phyloP scores from a whole-genome alignment of 2,113 vertebrate genomes.

The Herpailurus yagouaroundi region DNA sequence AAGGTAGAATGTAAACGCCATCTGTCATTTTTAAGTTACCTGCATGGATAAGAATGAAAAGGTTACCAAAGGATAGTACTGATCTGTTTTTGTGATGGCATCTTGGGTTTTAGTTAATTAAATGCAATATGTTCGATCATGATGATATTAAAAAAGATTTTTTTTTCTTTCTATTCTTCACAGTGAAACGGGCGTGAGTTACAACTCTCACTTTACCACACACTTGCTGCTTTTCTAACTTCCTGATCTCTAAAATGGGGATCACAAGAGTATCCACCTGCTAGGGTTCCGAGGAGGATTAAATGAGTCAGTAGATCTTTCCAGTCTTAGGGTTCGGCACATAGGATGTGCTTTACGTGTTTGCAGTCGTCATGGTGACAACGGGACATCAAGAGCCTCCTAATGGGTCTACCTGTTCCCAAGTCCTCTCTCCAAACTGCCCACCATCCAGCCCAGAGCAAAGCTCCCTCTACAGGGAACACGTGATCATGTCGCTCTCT shows the following conservation, averaged over 20 bases:
- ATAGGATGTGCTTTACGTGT: neutral
- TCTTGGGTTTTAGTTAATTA: slow-evolving; percentile 5
- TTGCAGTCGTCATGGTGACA: neutral
- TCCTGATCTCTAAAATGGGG: slow-evolving; percentile 26
- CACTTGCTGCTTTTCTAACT: neutral
- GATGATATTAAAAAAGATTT: neutral
- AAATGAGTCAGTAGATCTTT: neutral
- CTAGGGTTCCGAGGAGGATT: neutral
- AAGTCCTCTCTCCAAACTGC: neutral
- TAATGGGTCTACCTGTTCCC: neutral
- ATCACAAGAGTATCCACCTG: neutral
- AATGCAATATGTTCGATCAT: neutral
- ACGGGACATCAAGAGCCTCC: neutral
- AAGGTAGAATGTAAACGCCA: neutral
- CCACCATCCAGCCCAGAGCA: neutral
- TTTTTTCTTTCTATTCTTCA: slow-evolving; percentile 4
- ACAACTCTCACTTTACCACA: neutral
- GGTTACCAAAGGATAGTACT: neutral
- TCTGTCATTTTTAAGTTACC: neutral
- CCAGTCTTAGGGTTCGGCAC: neutral
- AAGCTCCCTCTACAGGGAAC: slow-evolving; percentile 18
- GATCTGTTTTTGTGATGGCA: slow-evolving; percentile 1
- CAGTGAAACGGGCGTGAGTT: neutral
- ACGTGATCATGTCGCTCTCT: neutral
- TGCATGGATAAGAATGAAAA: slow-evolving; percentile 7